These are phyloP conservation scores for Pachyrhynchus sulphureomaculatus DNA, from an alignment of 1,140 invertebrate species.

Conservation along the genomic window DNA sequence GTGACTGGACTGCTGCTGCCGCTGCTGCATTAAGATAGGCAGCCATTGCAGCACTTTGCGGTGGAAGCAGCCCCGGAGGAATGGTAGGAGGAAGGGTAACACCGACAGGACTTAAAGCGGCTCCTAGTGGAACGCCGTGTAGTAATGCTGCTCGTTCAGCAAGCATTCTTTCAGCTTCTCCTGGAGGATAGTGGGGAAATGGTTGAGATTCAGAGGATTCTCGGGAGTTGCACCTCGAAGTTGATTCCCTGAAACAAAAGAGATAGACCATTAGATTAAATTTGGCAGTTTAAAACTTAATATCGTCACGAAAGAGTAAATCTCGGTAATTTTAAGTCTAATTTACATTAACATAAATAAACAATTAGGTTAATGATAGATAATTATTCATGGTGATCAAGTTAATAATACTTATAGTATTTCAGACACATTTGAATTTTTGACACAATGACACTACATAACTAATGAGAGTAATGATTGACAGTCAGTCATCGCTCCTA, in stretches of 20 bases:
- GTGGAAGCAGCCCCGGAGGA: conserved; percentile 63
- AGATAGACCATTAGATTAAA: conserved; percentile 12
- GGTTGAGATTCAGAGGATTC: conserved; percentile 69
- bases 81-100: conserved; percentile 57
- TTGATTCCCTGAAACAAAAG: conserved; percentile 70
- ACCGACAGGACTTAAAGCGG: conserved; percentile 55
- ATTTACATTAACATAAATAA: too few species aligned
- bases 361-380: too few species aligned
- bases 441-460: too few species aligned
- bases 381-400: too few species aligned
- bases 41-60: conserved; percentile 75
- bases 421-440: too few species aligned
- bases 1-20: conserved; percentile 63
- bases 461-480: too few species aligned
- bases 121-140: conserved; percentile 55
- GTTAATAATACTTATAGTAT: neutral
- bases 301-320: neutral
- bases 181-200: conserved; percentile 56
- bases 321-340: too few species aligned
- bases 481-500: too few species aligned
- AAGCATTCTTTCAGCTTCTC: conserved; percentile 60
- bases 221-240: conserved; percentile 74
- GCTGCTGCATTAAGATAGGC: conserved; percentile 70
- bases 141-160: conserved; percentile 60
- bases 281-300: neutral